These are phyloP conservation scores for Abrostola triplasia DNA, from an alignment of 2,888 invertebrate species.

Conservation along the genomic window DNA sequence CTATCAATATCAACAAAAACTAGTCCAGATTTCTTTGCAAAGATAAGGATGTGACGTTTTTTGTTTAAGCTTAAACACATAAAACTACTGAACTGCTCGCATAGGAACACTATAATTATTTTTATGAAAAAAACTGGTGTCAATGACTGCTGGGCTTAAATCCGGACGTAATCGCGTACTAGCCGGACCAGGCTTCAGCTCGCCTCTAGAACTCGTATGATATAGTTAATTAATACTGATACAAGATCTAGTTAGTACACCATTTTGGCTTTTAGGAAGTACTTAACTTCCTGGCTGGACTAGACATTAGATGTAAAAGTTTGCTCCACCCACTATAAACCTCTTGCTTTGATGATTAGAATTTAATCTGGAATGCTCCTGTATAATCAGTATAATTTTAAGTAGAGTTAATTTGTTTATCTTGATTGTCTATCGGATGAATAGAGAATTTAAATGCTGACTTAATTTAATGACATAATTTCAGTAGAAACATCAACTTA, in stretches of 20 bases:
- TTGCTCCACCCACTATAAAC: too few species aligned
- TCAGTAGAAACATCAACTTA: too few species aligned
- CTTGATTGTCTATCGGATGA: too few species aligned
- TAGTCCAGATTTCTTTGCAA: background rate
- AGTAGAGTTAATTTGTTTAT: too few species aligned
- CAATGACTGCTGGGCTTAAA: slow-evolving; percentile 21
- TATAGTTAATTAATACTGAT: slow-evolving; percentile 15
- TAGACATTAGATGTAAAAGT: background rate
- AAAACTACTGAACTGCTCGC: background rate
- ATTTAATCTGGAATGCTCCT: too few species aligned
- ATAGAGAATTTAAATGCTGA: too few species aligned
- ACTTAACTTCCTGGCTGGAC: slow-evolving; percentile 9
- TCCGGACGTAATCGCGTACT: slow-evolving; percentile 30
- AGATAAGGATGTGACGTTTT: background rate
- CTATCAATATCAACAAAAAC: background rate
- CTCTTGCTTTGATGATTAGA: too few species aligned
- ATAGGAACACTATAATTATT: background rate
- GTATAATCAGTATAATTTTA: too few species aligned
- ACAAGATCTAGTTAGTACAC: slow-evolving; percentile 16
- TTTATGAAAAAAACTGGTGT: slow-evolving; percentile 17
- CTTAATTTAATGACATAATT: too few species aligned
- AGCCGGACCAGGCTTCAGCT: slow-evolving; percentile 16
- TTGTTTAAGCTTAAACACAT: background rate
- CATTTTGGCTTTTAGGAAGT: slow-evolving; percentile 14
- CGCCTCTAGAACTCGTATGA: slow-evolving; percentile 37